These are phyloP conservation scores for Iselma pallidipennis DNA, from an alignment of 2,888 invertebrate genomes.

Conservation along the genomic window DNA sequence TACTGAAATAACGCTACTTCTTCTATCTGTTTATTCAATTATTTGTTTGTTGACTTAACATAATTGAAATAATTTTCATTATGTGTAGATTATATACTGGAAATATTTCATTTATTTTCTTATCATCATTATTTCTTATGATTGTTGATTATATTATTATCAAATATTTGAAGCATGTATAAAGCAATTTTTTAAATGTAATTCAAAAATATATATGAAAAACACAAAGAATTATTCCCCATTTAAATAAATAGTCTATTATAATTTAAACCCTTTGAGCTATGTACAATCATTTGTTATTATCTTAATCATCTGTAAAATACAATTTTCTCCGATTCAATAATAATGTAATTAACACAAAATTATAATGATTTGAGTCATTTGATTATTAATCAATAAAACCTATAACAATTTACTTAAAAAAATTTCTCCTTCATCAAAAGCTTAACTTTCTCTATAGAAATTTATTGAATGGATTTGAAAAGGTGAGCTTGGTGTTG, in stretches of 20 bases:
- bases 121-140: background rate
- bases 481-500: slow-evolving; percentile 35
- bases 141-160: slow-evolving; percentile 18
- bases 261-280: slow-evolving; percentile 26
- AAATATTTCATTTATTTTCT: slow-evolving; percentile 13
- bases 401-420: slow-evolving; percentile 49
- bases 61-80: slow-evolving; percentile 4
- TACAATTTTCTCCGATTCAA: slow-evolving; percentile 21
- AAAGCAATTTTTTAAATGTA: slow-evolving; percentile 25
- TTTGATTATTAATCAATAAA: slow-evolving; percentile 45
- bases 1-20: background rate
- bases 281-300: slow-evolving; percentile 50
- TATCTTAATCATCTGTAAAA: slow-evolving; percentile 26
- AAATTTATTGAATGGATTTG: slow-evolving; percentile 6
- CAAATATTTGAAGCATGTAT: slow-evolving; percentile 15
- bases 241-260: background rate
- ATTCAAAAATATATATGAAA: background rate
- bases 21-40: background rate
- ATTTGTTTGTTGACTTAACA: background rate
- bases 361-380: slow-evolving; percentile 28
- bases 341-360: slow-evolving; percentile 14
- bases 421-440: slow-evolving; percentile 18
- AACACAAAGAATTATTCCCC: background rate
- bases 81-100: background rate
- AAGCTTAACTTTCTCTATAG: slow-evolving; percentile 8